Conservation (phyloP, 2,113 vertebrate species). For the Ameiurus melas region DNA sequence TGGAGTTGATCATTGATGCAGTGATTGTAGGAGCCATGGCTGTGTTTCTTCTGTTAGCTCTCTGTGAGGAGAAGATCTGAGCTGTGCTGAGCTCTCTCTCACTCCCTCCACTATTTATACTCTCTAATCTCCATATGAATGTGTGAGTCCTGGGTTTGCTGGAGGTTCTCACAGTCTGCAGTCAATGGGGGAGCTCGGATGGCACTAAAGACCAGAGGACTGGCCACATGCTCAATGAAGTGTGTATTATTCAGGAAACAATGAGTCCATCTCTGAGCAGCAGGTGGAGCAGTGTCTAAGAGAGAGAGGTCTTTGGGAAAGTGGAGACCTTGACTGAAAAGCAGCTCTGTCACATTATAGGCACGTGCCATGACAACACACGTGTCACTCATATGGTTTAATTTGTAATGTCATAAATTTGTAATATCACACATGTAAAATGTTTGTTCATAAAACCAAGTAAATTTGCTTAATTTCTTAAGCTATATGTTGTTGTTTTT, state of each 20-base stretch:
- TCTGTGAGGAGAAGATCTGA: conserved; percentile 60
- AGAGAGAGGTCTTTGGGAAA: background rate
- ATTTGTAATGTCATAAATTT: background rate
- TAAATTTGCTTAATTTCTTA: background rate
- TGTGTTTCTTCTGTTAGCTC: conserved; percentile 51
- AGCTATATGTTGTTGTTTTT: background rate
- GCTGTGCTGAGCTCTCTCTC: conserved; percentile 64
- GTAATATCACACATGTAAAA: background rate
- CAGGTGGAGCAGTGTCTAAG: conserved; percentile 43
- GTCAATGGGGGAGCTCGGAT: background rate
- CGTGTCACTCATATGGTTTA: background rate
- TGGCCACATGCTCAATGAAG: conserved; percentile 51
- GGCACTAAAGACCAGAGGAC: conserved; percentile 28
- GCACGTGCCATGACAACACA: background rate
- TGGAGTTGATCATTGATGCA: background rate
- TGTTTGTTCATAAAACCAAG: background rate
- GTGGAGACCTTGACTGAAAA: background rate
- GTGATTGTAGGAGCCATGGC: conserved; percentile 71
- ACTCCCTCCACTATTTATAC: no score
- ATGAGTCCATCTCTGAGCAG: conserved; percentile 45
- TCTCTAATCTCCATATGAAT: no score
- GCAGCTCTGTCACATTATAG: background rate
- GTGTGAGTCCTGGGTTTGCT: no score
- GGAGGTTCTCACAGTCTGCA: no score
- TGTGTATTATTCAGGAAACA: conserved; percentile 45